Evolutionary conservation across 2,797 vertebrate genomes (phyloP).

Genomic region (Danio albolineatus): DNA sequence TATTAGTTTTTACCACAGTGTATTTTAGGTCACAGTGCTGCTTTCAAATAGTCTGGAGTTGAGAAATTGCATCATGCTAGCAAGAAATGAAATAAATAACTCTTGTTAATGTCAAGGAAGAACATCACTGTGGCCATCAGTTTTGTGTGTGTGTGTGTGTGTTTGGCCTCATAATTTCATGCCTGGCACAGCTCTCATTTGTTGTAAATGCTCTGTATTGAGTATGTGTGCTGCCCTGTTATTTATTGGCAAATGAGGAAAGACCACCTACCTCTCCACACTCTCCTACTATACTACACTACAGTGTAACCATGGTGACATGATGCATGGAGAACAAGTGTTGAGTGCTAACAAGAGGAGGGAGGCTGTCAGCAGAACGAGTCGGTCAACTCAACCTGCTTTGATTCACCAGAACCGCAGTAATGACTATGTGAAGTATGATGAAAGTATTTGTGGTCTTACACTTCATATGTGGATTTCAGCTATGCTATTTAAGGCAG

Average conservation of each 20-base stretch:
- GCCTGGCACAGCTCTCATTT: not conserved
- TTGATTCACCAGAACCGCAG: conserved; percentile 11
- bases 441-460: conserved; percentile 1
- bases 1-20: not conserved
- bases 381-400: conserved; percentile 27
- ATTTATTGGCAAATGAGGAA: conserved; percentile 40
- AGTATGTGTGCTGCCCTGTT: conserved; percentile 27
- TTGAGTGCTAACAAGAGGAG: conserved; percentile 30
- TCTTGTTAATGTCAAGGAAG: not conserved
- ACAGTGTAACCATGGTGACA: conserved; percentile 48
- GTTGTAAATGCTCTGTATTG: conserved; percentile 19
- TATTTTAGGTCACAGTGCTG: not conserved
- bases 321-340: conserved; percentile 43
- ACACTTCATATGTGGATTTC: too few relatives aligned
- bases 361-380: conserved; percentile 17
- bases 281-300: conserved; percentile 26
- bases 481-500: too few relatives aligned
- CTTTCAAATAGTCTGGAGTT: conserved; percentile 3
- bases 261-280: conserved; percentile 18
- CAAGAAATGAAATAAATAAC: not conserved
- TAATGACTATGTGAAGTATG: not conserved
- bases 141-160: conserved; percentile 15
- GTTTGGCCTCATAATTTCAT: not conserved
- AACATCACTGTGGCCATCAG: not conserved
- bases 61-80: conserved; percentile 3